phyloP scores from a whole-genome alignment of 2,888 invertebrate genomes.

The Plebejus melissa region DNA sequence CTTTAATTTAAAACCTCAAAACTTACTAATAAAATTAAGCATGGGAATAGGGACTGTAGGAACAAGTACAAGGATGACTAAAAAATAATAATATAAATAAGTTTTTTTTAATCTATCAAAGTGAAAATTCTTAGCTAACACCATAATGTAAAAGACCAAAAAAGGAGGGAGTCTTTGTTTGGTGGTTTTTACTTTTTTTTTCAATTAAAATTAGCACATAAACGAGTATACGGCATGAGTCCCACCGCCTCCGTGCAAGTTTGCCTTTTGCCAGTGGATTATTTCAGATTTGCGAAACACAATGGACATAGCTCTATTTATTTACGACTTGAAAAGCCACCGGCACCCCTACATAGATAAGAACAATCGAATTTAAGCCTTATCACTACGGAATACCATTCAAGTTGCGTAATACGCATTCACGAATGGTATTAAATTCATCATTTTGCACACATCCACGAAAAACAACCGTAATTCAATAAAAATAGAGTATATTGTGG shows the following conservation, averaged over 20 bases:
- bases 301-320: constrained; percentile 56
- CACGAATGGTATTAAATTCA: constrained; percentile 47
- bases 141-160: too few relatives aligned
- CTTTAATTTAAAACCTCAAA: too few relatives aligned
- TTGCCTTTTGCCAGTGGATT: background rate
- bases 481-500: constrained; percentile 2
- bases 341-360: constrained; percentile 51
- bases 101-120: too few relatives aligned
- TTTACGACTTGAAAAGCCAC: constrained; percentile 53
- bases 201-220: background rate
- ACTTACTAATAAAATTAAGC: too few relatives aligned
- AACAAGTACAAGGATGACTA: too few relatives aligned
- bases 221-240: background rate
- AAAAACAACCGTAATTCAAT: constrained; percentile 20
- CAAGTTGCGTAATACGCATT: constrained; percentile 34
- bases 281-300: constrained; percentile 29
- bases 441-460: constrained; percentile 30
- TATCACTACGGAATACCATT: constrained; percentile 35
- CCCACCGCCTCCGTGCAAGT: background rate
- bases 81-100: too few relatives aligned
- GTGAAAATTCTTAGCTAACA: too few relatives aligned
- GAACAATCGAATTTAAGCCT: constrained; percentile 42
- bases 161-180: too few relatives aligned
- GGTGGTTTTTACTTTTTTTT: background rate
- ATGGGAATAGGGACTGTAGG: too few relatives aligned